These are phyloP conservation scores for Chrysaora quinquecirrha DNA, from an alignment of 30 jellyfish, hydroid and myxozoan genomes.

Conservation along the genomic window DNA sequence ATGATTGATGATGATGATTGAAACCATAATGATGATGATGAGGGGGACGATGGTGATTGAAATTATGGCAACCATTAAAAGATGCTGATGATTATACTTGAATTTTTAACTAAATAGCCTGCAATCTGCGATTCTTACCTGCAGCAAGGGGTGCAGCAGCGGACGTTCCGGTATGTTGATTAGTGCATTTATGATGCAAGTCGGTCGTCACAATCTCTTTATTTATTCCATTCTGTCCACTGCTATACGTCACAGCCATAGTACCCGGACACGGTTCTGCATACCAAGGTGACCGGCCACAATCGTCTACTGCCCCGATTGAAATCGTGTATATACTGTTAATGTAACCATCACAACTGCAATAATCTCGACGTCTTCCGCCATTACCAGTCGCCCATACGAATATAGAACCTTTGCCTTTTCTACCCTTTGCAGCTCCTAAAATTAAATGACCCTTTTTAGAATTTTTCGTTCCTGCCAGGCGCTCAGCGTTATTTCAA, in stretches of 20 bases:
- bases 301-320: conserved; percentile 94
- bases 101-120: too few species aligned
- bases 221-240: conserved; percentile 87
- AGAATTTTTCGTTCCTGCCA: too few species aligned
- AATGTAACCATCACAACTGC: conserved; percentile 98
- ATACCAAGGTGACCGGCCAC: conserved; percentile 98
- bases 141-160: conserved; percentile 99
- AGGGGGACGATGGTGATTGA: too few species aligned
- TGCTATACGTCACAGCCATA: conserved; percentile 96
- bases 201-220: conserved; percentile 95
- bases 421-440: conserved; percentile 89
- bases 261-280: conserved; percentile 99
- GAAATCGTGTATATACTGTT: conserved; percentile 87
- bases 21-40: too few species aligned
- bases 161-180: conserved; percentile 94
- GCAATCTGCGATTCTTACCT: conserved; percentile 68
- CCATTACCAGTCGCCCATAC: conserved; percentile 99
- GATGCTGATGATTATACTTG: too few species aligned
- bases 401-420: conserved; percentile 90
- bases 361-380: conserved; percentile 83
- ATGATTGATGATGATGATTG: too few species aligned
- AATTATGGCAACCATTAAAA: too few species aligned
- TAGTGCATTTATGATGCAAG: conserved; percentile 82
- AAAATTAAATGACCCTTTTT: too few species aligned
- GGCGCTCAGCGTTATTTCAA: too few species aligned